Percentiles rank a stretch among this genome's conserved stretches.
phyloP scores from a whole-genome alignment of 1,140 invertebrate species.

The Macrostomum lignano region DNA sequence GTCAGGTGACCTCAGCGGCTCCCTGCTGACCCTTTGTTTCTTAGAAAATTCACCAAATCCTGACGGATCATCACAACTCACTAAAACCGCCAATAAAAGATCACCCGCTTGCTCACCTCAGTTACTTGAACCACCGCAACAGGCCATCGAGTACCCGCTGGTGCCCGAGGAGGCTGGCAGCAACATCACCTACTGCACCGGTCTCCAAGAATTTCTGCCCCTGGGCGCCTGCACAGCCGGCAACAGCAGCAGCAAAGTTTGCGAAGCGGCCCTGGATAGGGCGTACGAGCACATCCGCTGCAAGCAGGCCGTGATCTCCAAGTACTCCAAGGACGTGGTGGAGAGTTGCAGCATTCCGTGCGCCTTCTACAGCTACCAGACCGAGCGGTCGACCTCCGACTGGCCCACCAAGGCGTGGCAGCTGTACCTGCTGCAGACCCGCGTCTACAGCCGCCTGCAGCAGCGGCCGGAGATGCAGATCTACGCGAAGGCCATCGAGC shows the following conservation, averaged over 20 bases:
- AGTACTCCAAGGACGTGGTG: background rate
- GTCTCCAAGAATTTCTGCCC: background rate
- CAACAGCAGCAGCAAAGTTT: too few species aligned
- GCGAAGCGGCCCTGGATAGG: background rate
- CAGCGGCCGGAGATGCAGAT: background rate
- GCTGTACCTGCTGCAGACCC: background rate
- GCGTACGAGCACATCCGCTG: slow-evolving; percentile 1
- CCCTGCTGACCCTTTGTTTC: too few species aligned
- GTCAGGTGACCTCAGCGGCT: background rate
- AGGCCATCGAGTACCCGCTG: slow-evolving; percentile 5
- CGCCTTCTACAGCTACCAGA: slow-evolving; percentile 1
- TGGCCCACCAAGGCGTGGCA: slow-evolving; percentile 5
- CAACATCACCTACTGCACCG: background rate
- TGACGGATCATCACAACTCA: too few species aligned
- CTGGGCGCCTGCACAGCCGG: background rate
- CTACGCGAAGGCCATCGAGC: background rate
- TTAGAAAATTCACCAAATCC: too few species aligned
- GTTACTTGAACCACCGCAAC: too few species aligned
- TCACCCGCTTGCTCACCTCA: too few species aligned
- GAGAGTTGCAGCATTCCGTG: slow-evolving; percentile 3
- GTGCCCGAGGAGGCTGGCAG: too few species aligned
- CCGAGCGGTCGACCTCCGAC: background rate
- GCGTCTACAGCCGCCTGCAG: background rate
- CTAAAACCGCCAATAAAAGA: too few species aligned
- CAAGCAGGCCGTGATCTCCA: slow-evolving; percentile 2